These are phyloP conservation scores for Pyrocoelia pectoralis DNA, from an alignment of 2,888 invertebrate genomes.

Conservation along the genomic window DNA sequence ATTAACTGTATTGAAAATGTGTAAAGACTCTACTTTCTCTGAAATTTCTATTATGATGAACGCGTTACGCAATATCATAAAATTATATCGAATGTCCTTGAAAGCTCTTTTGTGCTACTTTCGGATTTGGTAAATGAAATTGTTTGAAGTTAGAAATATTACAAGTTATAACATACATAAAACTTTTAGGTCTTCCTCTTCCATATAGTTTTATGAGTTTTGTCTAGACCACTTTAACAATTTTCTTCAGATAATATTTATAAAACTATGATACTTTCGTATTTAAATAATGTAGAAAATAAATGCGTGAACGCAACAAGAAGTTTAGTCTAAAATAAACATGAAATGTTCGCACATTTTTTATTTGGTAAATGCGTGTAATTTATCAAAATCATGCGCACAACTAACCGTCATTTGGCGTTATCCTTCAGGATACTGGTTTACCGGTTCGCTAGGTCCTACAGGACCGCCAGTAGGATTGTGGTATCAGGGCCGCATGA, in stretches of 20 bases:
- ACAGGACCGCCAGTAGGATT: constrained; percentile 49
- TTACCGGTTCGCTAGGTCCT: constrained; percentile 44
- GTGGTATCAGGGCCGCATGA: constrained; percentile 48
- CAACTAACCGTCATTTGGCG: constrained; percentile 26
- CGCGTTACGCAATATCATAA: too few relatives aligned
- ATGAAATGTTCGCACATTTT: constrained; percentile 20
- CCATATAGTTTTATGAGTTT: constrained; percentile 18
- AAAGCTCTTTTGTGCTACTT: constrained; percentile 8
- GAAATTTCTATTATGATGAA: too few relatives aligned
- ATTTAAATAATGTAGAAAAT: neutral
- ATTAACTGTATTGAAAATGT: too few relatives aligned
- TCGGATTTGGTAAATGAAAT: neutral
- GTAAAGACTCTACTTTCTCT: too few relatives aligned
- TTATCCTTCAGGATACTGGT: constrained; percentile 35
- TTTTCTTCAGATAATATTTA: constrained; percentile 12
- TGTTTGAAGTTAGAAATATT: constrained; percentile 19
- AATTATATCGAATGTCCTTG: neutral
- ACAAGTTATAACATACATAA: constrained; percentile 21
- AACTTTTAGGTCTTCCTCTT: constrained; percentile 20
- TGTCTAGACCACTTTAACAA: constrained; percentile 18
- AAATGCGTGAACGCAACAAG: constrained; percentile 3
- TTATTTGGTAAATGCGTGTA: constrained; percentile 27
- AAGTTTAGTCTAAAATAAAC: neutral
- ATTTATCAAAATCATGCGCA: constrained; percentile 37
- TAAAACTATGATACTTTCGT: constrained; percentile 1